Evolutionary conservation across 35 echinoderm and acorn worm genomes (phyloP), one percentile per base, ranked within the genome.

Genomic region (Apostichopus japonicus): DNA sequence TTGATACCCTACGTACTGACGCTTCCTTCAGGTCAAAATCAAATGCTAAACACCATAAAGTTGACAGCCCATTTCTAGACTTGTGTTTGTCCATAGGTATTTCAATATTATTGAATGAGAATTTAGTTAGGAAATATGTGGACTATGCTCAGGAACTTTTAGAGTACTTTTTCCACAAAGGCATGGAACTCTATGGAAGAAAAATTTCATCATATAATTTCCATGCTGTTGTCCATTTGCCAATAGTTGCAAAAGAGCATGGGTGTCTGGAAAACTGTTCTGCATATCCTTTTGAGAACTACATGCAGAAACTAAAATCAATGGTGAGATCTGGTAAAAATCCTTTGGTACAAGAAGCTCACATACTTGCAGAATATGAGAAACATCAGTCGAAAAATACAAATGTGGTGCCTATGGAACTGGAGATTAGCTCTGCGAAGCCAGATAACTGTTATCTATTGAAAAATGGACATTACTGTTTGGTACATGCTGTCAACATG

Each of bases 151-250:
- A 95, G 15, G 19, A 90, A 11, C 77, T 93, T 10, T 3, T 95
- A 83, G 22, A 86, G 4, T 96, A 86, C 77, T 91, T 93, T 51
- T 90, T 93, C 93, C 82, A 87, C 7, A 53, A 88, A 51, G 92
- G 84, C 22, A 13, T 54, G 80, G 82, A 10, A 44, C 61, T 94
- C 16, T 96, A 96, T 94, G 95, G 93, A 21, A 55, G 77, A 54
- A 76, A 96, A 24, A 92, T 94, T 77, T 11, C 94, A 53, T 84
- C 94, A 0, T 96, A 96, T 27, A 96, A 96, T 86, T 90, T 96
- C 14, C 95, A 96, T 54, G 90, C 93, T 44, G 83, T 94, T 82
- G 57, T 90, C 6, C 95, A 96, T 84, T 81, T 96, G 25, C 90
- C 95, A n/a, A 70, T 87, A 80, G 90, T 94, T n/a, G 92, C 90